Base-by-base conservation (phyloP, 2,113 vertebrate species). In the Mormoops blainvillei region DNA sequence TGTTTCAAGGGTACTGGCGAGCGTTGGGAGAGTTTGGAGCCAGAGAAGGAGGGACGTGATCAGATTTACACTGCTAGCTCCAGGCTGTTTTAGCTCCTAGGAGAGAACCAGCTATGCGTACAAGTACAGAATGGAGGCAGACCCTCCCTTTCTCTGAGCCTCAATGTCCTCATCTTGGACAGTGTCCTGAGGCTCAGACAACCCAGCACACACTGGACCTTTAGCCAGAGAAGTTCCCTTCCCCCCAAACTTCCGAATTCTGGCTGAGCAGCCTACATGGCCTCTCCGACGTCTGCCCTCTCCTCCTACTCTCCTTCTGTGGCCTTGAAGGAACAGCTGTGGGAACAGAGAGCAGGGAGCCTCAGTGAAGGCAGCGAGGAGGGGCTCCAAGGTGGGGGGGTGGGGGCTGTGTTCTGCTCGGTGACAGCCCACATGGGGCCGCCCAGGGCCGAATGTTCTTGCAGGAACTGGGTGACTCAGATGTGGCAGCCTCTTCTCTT, bases 271-370 rank as follows among this genome's bases (percentile, higher is more conserved):
- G 68, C 67, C 91, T 45, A n/a, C 73, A 7, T 38, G 33, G 71
- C 83, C 94, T 74, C 77, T 71, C 56, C 54, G 18, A 45, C 0
- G 3, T 83, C 95, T 76, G 71, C 85, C 61, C 86, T 73, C 24
- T 13, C 89, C 92, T 92, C 97, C 97, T 78, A 78, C 97, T 76
- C 65, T 68, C 94, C 95, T 88, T 97, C 96, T 97, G 97, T 41
- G 87, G 87, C 73, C 58, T 71, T 31, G 48, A 61, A 88, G 82
- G 87, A 97, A 90, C 96, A 97, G 96, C 95, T 97, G 96, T 13
- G 67, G 74, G 89, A 96, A 95, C 81, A 70, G 91, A 80, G 58
- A 94, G 89, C 38, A 19, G 81, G 93, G 81, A 70, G 90, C 74
- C 77, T 19, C 9, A 9, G 87, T 58, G 85, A 81, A 84, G 86